Evolutionary conservation across 2,113 vertebrate genomes (phyloP), one percentile per base, ranked within the genome.

Genomic region (Lepidothrix coronata): DNA sequence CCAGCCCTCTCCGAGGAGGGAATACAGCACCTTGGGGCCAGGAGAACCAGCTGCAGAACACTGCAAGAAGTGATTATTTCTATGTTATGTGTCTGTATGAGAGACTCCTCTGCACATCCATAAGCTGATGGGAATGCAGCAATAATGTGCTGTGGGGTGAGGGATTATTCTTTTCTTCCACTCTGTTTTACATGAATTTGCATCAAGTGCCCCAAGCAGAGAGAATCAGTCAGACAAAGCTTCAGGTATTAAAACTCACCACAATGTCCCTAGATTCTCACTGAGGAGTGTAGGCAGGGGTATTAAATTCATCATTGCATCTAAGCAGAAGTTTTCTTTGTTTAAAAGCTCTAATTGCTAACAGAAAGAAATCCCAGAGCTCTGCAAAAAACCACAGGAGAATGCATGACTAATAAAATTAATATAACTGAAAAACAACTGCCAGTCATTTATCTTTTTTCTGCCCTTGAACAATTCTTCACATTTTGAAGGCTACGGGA

Each of bases 351-450:
- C 66, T 92, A 89, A 94, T 91, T 95, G 62, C 86, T 82, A 39
- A 54, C 71, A 94, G 73, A 92, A 93, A 96, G 41, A 78, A 94
- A 55, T 76, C 88, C 91, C 80, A 78, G 14, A 94, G 88, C 88
- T 92, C 68, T 61, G 44, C 77, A 85, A 93, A 78, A 88, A 74
- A 35, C 81, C 85, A 57, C 46, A 74, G 58, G 76, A 94, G 92
- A 95, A 91, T 73, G 91, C 46, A 94, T 89, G 88, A 94, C 61
- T 85, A 96, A 95, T 85, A 92, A 94, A 94, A 94, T 86, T 92
- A 94, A 91, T 93, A 80, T 30, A 85, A 84, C 48, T 75, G 86
- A 71, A 93, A 96, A 94, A 78, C 92, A 96, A 87, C 86, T 78
- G 73, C 88, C 74, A 91, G 86, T 89, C 80, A 87, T 78, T 96